Base-by-base conservation (phyloP, 2,113 vertebrate species). In the Laticauda laticaudata region DNA sequence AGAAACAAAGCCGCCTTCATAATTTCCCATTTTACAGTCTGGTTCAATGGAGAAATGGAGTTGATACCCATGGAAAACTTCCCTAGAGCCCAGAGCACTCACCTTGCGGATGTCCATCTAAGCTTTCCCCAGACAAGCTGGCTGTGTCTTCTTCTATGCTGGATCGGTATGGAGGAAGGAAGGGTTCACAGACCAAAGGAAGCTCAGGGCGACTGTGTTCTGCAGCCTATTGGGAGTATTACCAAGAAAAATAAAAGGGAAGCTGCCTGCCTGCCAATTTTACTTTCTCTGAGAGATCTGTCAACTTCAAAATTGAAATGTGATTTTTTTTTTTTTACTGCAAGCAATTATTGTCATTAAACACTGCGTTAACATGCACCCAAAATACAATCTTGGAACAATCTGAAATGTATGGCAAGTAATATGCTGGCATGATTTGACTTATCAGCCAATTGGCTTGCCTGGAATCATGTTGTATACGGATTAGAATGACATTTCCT, bases 71-170 rank as follows among this genome's bases (percentile, higher is more conserved):
- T 0, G 1, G 2, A 1, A 91, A 12, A 5, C 2, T 69, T 90
- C 69, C 23, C 48, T 24, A 23, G 15, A 6, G n/a, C 1, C 6
- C 26, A 59, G 75, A 5, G 59, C 92, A 93, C 97, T 96, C 95
- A 99, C 99, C 98, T 94, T 99, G 99, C 94, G 98, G 97, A 91
- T 98, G 98, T 85, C 98, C 98, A 5, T 99, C 99, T 4, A 98
- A 96, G 96, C 98, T 99, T 94, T 99, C 99, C 92, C 98, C 98
- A 0, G 99, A 99, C 87, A 99, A 96, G 92, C 98, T 98, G 95
- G 94, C 97, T 0, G 98, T 98, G 95, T 99, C 99, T 24, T 99
- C 99, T 34, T 99, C 99, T 51, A 98, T 95, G 92, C 97, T 97
- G 96, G 98, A 96, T 69, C 97, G 96, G 94, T 97, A 97, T 0